Base-by-base conservation (phyloP, 30 jellyfish, hydroid and myxozoan genomes). In the Catostylus mosaicus region DNA sequence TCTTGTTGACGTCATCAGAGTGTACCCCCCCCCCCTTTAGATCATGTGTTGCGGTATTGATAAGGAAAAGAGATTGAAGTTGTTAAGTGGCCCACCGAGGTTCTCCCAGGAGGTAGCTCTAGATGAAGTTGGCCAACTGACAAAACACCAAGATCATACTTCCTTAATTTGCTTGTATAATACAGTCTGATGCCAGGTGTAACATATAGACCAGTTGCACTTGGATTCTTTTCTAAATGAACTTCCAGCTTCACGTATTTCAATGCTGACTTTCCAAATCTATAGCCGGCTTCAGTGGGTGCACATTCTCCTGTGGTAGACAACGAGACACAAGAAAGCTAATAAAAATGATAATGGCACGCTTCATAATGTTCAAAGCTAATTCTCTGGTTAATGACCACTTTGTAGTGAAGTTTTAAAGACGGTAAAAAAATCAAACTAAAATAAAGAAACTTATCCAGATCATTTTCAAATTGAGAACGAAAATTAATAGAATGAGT, bases 71-170 rank as follows among this genome's bases (percentile, higher is more conserved):
- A 19, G 31, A 18, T 59, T 19, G 12, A 59, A 59, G 11, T 14
- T 10, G 31, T n/a, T n/a, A n/a, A n/a, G n/a, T n/a, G n/a, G 52
- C 22, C 6, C 61, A 78, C 89, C 82, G 61, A 26, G 14, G 30
- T 29, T 45, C 61, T 8, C 23, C 89, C 89, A 16, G 89, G 89
- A 3, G 89, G 89, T 32, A 78, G 26, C 57, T 78, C 89, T 30
- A 78, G 89, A 7, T 10, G 51, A 20, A 57, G 50, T 63, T 78
- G 89, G 3, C 89, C 89, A 19, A 70, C 31, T 30, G 67, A 1
- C 51, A 78, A 7, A 1, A 40, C 23, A 18, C 89, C 89, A 40
- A 59, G 33, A 54, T 78, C 89, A 62, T 78, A 57, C 31, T 32
- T 36, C 40, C 80, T 60, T 30, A 78, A 38, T 10, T 62, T 60